A percentile compares a stretch with the other conserved stretches of the same genome.
Evolutionary conservation across 2,113 vertebrate species (phyloP).

Genomic region (zebrafish (Danio rerio)): DNA sequence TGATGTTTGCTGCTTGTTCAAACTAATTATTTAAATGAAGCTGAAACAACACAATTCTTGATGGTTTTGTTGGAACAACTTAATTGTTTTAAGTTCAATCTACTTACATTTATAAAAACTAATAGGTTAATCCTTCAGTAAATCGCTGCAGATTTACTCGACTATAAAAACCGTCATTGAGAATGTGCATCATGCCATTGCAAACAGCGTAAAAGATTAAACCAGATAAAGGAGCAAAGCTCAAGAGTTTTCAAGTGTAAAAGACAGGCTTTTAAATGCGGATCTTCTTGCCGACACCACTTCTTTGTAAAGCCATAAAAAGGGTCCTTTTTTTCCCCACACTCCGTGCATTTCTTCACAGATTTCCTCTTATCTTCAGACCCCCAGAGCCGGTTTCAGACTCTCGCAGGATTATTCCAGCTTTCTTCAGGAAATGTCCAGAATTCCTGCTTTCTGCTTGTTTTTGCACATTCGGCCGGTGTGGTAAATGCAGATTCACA

Average conservation of each 20-base stretch:
- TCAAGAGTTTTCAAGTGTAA: not conserved
- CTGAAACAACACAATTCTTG: too few relatives aligned
- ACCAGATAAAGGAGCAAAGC: not conserved
- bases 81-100: too few relatives aligned
- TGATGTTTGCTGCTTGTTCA: too few relatives aligned
- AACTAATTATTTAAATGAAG: too few relatives aligned
- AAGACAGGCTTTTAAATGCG: not conserved
- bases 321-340: too few relatives aligned
- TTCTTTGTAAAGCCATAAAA: not conserved
- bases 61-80: too few relatives aligned
- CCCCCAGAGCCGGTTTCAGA: conserved; percentile 32
- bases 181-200: not conserved
- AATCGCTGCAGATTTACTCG: not conserved
- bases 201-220: not conserved
- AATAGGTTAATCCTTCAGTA: too few relatives aligned
- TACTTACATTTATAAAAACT: too few relatives aligned
- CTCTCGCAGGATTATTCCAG: not conserved
- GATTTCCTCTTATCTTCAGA: conserved; percentile 2
- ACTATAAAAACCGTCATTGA: not conserved
- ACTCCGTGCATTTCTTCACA: not conserved
- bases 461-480: not conserved
- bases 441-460: not conserved
- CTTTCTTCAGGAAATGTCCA: not conserved
- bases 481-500: conserved; percentile 62
- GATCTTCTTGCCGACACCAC: not conserved